Conservation (phyloP, 64 coral and sea anemone genomes). For the Porites australiensis region DNA sequence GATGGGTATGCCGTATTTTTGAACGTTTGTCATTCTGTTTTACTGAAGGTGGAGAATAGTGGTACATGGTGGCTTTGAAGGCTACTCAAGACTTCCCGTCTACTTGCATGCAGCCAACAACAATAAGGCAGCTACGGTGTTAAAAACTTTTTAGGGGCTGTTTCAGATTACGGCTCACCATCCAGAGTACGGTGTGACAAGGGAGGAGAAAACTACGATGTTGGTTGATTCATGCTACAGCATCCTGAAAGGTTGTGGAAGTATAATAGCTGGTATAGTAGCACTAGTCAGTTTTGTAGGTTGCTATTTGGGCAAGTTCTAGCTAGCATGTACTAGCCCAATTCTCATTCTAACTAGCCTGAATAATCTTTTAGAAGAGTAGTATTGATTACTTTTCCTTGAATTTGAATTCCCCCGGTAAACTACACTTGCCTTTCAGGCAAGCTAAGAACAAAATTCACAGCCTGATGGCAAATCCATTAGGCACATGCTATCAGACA, state of each 20-base stretch:
- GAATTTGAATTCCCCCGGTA: too few species aligned
- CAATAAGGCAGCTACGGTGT: slow-evolving; percentile 46
- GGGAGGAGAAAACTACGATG: slow-evolving; percentile 62
- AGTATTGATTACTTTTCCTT: slow-evolving; percentile 1
- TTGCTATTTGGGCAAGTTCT: too few species aligned
- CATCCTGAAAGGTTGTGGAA: slow-evolving; percentile 53
- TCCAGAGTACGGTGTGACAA: slow-evolving; percentile 58
- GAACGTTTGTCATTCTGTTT: too few species aligned
- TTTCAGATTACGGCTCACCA: slow-evolving; percentile 44
- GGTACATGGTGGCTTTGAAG: neutral
- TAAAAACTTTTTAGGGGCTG: slow-evolving; percentile 12
- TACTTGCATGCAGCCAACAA: neutral
- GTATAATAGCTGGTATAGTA: slow-evolving; percentile 55
- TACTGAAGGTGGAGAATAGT: neutral
- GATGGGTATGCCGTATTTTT: too few species aligned
- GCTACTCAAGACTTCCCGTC: neutral
- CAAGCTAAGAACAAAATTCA: too few species aligned
- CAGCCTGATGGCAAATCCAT: neutral
- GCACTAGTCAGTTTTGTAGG: neutral
- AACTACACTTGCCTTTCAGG: too few species aligned
- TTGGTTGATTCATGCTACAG: slow-evolving; percentile 32
- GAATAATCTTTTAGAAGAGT: slow-evolving; percentile 12
- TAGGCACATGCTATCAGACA: neutral
- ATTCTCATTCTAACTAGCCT: neutral
- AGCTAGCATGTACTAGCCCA: too few species aligned